A percentile compares a stretch with the other conserved stretches of the same genome.
Conservation (phyloP, 2,797 vertebrate genomes). For the Mormyrus proboscirostris region DNA sequence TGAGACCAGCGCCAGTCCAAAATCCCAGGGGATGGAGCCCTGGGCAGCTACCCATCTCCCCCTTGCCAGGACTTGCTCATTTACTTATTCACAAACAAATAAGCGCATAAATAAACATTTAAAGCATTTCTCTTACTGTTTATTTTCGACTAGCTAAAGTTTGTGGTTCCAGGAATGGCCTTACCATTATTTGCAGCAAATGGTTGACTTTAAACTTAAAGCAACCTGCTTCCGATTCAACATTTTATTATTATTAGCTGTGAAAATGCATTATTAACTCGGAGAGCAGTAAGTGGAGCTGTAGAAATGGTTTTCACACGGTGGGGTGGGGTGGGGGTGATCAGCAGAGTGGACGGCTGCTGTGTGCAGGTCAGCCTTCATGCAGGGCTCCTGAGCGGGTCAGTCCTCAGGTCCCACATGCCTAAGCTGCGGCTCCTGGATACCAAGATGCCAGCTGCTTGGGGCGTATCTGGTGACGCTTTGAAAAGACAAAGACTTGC, state of each 20-base stretch:
- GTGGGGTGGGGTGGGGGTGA: background rate
- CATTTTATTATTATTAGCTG: background rate
- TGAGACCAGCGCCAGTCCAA: background rate
- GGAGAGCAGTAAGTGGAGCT: background rate
- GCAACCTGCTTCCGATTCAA: background rate
- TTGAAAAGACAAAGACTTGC: background rate
- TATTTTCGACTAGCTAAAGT: background rate
- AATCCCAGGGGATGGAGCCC: background rate
- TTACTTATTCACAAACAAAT: background rate
- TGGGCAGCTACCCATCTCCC: background rate
- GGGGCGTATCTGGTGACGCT: background rate
- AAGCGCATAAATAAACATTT: background rate
- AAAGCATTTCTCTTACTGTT: background rate
- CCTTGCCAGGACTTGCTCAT: background rate
- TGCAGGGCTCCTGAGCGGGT: background rate
- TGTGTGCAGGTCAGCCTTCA: background rate
- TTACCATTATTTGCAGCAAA: background rate
- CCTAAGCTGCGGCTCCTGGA: background rate
- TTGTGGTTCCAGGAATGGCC: background rate
- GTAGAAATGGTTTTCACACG: background rate
- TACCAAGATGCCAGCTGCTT: background rate
- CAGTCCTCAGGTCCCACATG: background rate
- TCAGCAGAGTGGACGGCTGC: background rate
- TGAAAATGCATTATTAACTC: background rate
- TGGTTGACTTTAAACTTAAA: background rate